Percentiles rank a stretch among this genome's conserved stretches.
These are phyloP conservation scores for Trinorchestia longiramus DNA, from an alignment of 1,140 invertebrate species.

Conservation along the genomic window DNA sequence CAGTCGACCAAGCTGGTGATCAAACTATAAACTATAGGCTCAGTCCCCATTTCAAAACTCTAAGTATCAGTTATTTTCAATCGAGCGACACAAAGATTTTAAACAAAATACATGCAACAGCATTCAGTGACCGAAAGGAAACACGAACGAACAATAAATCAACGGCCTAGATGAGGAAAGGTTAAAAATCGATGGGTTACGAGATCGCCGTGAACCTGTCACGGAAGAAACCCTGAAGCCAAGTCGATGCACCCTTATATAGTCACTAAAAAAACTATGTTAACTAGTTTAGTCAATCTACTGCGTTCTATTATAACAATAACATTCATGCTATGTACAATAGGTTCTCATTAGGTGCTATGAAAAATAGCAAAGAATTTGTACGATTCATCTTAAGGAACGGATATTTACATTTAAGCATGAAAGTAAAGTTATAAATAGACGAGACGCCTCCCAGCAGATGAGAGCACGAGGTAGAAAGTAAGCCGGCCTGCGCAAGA, in stretches of 20 bases:
- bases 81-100: not conserved
- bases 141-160: not conserved
- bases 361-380: conserved; percentile 49
- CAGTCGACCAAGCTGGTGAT: not conserved
- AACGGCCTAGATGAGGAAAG: not conserved
- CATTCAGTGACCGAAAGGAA: not conserved
- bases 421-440: conserved; percentile 13
- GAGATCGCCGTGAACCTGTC: not conserved
- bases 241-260: not conserved
- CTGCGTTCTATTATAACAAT: conserved; percentile 40
- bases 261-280: not conserved
- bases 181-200: not conserved
- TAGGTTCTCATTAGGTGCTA: conserved; percentile 23
- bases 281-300: not conserved
- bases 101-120: not conserved
- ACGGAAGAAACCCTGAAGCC: not conserved
- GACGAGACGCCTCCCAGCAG: not conserved
- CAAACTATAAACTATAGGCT: not conserved
- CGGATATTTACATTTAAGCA: conserved; percentile 15
- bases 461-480: not conserved
- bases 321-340: conserved; percentile 28
- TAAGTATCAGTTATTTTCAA: not conserved
- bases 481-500: not conserved
- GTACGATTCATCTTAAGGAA: conserved; percentile 43
- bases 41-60: not conserved